Evolutionary conservation across 2,113 vertebrate species (phyloP).

Genomic region (Apodemus sylvaticus): DNA sequence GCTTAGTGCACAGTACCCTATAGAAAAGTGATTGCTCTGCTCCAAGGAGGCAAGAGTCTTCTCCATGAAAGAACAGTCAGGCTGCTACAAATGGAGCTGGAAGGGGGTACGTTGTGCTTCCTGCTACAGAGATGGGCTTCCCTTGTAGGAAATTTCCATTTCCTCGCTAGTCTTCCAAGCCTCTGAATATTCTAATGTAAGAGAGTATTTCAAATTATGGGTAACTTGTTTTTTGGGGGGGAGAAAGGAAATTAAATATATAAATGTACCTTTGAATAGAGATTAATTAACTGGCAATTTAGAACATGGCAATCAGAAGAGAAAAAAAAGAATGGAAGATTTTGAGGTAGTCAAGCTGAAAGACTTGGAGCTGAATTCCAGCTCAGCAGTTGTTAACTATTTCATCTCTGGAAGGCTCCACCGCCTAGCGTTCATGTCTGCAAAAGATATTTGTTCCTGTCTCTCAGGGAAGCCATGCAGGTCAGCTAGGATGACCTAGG

Average conservation of each 20-base stretch:
- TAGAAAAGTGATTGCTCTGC: not conserved
- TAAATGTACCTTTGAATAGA: not conserved
- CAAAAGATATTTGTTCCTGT: not conserved
- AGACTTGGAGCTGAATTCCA: not conserved
- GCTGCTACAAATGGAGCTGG: not conserved
- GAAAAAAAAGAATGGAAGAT: not conserved
- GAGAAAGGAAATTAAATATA: slow-evolving; percentile 19
- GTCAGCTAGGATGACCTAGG: not conserved
- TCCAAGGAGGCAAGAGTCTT: not conserved
- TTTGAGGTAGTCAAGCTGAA: not conserved
- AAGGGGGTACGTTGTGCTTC: not conserved
- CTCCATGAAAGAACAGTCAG: not conserved
- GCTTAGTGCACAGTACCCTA: not conserved
- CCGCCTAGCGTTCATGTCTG: not conserved
- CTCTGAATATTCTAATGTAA: slow-evolving; percentile 33
- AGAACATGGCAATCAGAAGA: not conserved
- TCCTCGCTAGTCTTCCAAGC: slow-evolving; percentile 45
- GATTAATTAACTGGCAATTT: slow-evolving; percentile 50
- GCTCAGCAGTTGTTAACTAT: not conserved
- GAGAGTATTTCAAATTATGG: slow-evolving; percentile 33
- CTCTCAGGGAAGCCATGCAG: not conserved
- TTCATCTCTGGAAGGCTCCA: not conserved
- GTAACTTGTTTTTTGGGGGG: slow-evolving; percentile 30
- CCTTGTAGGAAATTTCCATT: slow-evolving; percentile 48
- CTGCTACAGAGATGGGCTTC: not conserved